A percentile compares a stretch with the other conserved stretches of the same genome.
Evolutionary conservation across 53 echinoderm and acorn worm species (phyloP).

Genomic region (Holothuria leucospilota): DNA sequence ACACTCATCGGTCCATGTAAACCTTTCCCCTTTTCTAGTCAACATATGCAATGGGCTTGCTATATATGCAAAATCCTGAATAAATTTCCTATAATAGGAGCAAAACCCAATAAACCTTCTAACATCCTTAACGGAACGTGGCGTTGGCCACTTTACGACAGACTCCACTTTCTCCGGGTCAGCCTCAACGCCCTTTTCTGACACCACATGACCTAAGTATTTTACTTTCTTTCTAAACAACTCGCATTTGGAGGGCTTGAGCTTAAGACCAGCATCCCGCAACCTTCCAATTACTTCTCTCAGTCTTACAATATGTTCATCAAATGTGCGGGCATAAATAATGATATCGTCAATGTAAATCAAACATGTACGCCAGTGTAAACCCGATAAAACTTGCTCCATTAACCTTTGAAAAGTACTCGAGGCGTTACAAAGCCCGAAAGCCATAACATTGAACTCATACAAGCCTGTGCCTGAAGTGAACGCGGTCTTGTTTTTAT

Average conservation of each 20-base stretch:
- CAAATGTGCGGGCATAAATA: slow-evolving; percentile 50
- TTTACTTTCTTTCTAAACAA: slow-evolving; percentile 15
- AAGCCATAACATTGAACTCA: slow-evolving; percentile 66
- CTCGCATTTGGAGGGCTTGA: slow-evolving; percentile 36
- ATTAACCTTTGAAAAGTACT: slow-evolving; percentile 61
- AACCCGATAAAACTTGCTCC: slow-evolving; percentile 50
- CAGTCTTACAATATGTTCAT: slow-evolving; percentile 26
- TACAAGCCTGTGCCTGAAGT: slow-evolving; percentile 54
- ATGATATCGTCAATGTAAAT: slow-evolving; percentile 69
- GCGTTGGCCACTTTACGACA: no score
- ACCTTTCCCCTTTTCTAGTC: no score
- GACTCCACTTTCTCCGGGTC: no score
- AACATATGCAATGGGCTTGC: no score
- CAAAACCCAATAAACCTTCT: no score
- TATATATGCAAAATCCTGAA: no score
- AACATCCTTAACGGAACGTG: no score
- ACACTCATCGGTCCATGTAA: no score
- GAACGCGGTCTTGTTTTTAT: slow-evolving; percentile 54
- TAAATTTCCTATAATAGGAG: no score
- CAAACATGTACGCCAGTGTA: slow-evolving; percentile 38
- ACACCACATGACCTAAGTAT: slow-evolving; percentile 39
- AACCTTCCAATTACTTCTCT: slow-evolving; percentile 44
- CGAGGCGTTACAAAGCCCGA: slow-evolving; percentile 57
- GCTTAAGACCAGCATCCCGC: no score
- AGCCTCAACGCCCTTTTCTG: no score